Evolutionary conservation across 2,888 invertebrate species (phyloP).

Genomic region (Spodoptera littoralis): DNA sequence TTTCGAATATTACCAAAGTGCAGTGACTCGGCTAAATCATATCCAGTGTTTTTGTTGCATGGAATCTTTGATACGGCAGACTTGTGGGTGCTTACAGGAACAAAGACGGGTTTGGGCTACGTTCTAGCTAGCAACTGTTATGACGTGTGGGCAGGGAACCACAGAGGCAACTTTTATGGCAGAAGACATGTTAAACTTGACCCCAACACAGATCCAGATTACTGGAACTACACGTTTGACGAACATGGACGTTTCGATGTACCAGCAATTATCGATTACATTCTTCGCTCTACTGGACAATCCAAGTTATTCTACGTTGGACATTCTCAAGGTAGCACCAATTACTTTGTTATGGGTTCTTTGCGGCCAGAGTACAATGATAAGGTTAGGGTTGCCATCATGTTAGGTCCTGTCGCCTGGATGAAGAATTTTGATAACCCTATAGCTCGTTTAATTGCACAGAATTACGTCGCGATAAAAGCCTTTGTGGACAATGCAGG

Average conservation of each 20-base stretch:
- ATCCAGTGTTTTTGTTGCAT: constrained; percentile 74
- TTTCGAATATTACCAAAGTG: constrained; percentile 73
- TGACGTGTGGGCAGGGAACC: constrained; percentile 82
- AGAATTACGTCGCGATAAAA: constrained; percentile 59
- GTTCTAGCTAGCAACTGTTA: constrained; percentile 86
- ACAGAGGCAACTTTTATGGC: constrained; percentile 90
- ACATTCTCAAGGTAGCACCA: constrained; percentile 91
- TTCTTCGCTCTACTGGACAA: constrained; percentile 80
- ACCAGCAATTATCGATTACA: constrained; percentile 88
- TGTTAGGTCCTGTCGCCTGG: constrained; percentile 84
- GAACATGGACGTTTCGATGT: constrained; percentile 92
- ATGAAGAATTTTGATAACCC: constrained; percentile 82
- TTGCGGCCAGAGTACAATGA: constrained; percentile 88
- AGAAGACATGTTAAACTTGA: constrained; percentile 84
- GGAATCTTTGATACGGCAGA: constrained; percentile 74
- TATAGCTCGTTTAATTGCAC: constrained; percentile 61
- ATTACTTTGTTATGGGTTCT: constrained; percentile 88
- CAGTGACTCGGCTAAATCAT: constrained; percentile 51
- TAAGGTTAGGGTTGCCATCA: constrained; percentile 86
- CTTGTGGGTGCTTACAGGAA: constrained; percentile 72
- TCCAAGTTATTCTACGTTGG: constrained; percentile 90
- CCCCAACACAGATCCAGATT: constrained; percentile 75
- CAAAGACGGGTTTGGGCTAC: constrained; percentile 67
- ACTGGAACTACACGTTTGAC: constrained; percentile 90
- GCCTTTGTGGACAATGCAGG: constrained; percentile 79